Evolutionary conservation across 2,888 invertebrate species (phyloP), one percentile per base, ranked within the genome.

Genomic region (Myopa tessellatipennis): DNA sequence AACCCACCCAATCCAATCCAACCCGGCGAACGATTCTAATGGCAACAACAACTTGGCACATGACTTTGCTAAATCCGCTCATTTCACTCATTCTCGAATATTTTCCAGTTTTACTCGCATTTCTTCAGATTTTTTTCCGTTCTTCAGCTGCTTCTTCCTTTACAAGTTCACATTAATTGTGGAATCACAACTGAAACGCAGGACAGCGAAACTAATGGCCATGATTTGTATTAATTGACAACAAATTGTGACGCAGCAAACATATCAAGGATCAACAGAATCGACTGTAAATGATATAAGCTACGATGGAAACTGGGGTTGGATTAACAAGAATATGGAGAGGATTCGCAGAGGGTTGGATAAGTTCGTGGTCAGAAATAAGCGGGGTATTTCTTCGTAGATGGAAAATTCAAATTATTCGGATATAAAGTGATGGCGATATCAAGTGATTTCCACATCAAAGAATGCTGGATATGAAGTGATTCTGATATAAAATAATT

Each of bases 171-270:
- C 5, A 10, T 38, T 4, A 26, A 10, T 18, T 26, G 26, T n/a
- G n/a, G 67, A n/a, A 8, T 67, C 16, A 10, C 55, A 40, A 45
- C 67, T 63, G 74, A 74, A 81, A 79, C 81, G 78, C 79, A 74
- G 45, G 80, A 76, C 79, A 78, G 74, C 79, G 81, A 78, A 38
- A 69, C 74, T 77, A 80, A 79, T 81, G 79, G 77, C 80, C 79
- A 78, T 84, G 83, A 85, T 85, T 84, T 84, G 80, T 83, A 84
- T 84, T 84, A 84, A 84, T 85, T 84, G 83, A 79, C 82, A 84
- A 81, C 82, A 82, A 84, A 84, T 84, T 82, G 82, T 18, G 55
- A 52, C 16, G 71, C 38, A 67, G 38, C 60, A 52, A 45, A 45
- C 45, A 45, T 10, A 45, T 10, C 45, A 45, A 45, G 45, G 45